Conservation (phyloP, 1,140 invertebrate genomes). For the Macrostomum lignano region DNA sequence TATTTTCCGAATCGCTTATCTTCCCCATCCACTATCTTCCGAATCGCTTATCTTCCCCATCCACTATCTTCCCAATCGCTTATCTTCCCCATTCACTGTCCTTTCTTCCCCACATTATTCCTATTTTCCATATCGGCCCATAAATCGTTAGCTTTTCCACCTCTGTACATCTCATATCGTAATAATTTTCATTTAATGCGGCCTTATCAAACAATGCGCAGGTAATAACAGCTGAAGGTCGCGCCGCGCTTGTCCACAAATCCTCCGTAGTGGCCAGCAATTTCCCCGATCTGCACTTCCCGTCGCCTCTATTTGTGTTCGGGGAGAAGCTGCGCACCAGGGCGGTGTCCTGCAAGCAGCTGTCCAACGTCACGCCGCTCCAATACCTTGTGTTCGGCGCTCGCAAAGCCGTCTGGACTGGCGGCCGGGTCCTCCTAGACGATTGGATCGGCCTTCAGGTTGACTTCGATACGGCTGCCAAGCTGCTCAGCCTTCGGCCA, state of each 20-base stretch:
- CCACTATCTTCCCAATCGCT: no score
- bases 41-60: no score
- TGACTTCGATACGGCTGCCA: slow-evolving; percentile 42
- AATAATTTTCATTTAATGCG: no score
- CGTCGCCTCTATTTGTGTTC: slow-evolving; percentile 81
- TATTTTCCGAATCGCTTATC: no score
- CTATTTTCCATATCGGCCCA: no score
- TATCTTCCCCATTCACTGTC: no score
- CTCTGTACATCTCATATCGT: no score
- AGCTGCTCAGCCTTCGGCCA: slow-evolving; percentile 52
- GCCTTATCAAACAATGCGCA: no score
- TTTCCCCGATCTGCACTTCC: slow-evolving; percentile 44
- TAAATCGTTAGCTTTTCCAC: no score
- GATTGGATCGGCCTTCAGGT: slow-evolving; percentile 57
- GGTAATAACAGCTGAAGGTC: slow-evolving; percentile 73
- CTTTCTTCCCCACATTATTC: no score
- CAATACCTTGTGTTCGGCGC: slow-evolving; percentile 62
- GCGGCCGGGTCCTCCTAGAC: slow-evolving; percentile 1
- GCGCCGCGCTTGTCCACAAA: slow-evolving; percentile 70
- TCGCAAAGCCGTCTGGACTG: slow-evolving; percentile 7
- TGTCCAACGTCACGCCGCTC: slow-evolving; percentile 75
- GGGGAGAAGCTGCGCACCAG: slow-evolving; percentile 66
- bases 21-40: no score
- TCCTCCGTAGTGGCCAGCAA: slow-evolving; percentile 72
- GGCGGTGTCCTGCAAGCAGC: slow-evolving; percentile 82